Evolutionary conservation across 2,797 vertebrate genomes (phyloP).

Genomic region (Carcharodon carcharias): DNA sequence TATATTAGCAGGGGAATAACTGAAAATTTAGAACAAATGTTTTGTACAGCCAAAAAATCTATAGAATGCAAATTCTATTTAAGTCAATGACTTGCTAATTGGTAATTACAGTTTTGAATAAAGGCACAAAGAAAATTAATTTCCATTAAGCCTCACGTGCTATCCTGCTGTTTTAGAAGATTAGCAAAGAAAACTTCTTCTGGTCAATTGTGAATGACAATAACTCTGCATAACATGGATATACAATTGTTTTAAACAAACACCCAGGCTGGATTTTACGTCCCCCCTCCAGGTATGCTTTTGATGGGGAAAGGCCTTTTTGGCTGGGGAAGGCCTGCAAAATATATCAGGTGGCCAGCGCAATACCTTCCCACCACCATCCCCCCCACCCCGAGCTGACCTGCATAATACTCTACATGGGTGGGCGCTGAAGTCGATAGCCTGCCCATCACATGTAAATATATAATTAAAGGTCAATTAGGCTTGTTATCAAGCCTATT

Average conservation of each 20-base stretch:
- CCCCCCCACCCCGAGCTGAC: too few species aligned
- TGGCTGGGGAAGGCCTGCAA: too few species aligned
- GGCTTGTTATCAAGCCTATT: too few species aligned
- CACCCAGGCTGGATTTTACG: too few species aligned
- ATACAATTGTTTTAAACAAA: background rate
- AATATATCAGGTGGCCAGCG: too few species aligned
- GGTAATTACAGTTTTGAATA: slow-evolving; percentile 13
- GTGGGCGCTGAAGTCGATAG: too few species aligned
- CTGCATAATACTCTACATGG: too few species aligned
- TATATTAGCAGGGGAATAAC: background rate
- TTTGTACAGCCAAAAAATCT: background rate
- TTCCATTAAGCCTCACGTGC: background rate
- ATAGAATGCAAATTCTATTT: background rate
- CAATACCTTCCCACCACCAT: too few species aligned
- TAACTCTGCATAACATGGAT: background rate
- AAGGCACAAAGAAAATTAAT: slow-evolving; percentile 25
- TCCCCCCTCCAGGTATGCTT: too few species aligned
- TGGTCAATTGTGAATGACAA: background rate
- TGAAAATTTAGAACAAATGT: background rate
- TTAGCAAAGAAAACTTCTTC: background rate
- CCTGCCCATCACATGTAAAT: too few species aligned
- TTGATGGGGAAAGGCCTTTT: too few species aligned
- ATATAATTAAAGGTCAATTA: too few species aligned
- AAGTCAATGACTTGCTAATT: background rate
- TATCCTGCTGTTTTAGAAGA: background rate